Conservation (phyloP, 1,140 invertebrate genomes). For the Drosophila parvula region DNA sequence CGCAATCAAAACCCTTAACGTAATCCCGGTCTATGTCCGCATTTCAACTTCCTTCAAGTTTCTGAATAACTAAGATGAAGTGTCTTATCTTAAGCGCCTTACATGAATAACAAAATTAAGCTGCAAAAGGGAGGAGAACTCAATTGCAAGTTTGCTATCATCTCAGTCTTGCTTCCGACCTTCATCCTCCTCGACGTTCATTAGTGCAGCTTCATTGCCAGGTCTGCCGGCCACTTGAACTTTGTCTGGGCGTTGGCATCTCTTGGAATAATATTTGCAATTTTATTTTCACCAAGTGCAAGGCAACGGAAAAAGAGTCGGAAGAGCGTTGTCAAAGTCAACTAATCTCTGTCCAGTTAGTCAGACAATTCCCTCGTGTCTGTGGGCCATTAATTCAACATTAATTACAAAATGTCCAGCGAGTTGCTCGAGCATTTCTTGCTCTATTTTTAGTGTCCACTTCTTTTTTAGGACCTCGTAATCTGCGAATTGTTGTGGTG, state of each 20-base stretch:
- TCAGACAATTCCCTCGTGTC: slow-evolving; percentile 22
- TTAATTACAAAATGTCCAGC: slow-evolving; percentile 51
- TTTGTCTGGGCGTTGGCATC: slow-evolving; percentile 50
- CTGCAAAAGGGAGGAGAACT: slow-evolving; percentile 3
- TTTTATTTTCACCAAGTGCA: slow-evolving; percentile 26
- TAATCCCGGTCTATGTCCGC: background rate
- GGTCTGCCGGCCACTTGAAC: slow-evolving; percentile 48
- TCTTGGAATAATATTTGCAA: slow-evolving; percentile 42
- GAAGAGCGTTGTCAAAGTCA: slow-evolving; percentile 43
- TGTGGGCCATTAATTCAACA: slow-evolving; percentile 37
- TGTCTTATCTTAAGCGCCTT: slow-evolving; percentile 30
- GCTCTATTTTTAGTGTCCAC: slow-evolving; percentile 35
- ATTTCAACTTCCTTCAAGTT: slow-evolving; percentile 11
- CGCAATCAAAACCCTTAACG: background rate
- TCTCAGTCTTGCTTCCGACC: background rate
- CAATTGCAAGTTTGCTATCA: slow-evolving; percentile 30
- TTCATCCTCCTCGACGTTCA: slow-evolving; percentile 22
- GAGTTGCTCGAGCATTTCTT: slow-evolving; percentile 24
- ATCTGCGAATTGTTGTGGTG: slow-evolving; percentile 35
- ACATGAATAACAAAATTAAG: slow-evolving; percentile 32
- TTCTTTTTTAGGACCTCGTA: slow-evolving; percentile 36
- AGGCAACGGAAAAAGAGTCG: background rate
- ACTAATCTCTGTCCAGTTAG: slow-evolving; percentile 44
- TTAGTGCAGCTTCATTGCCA: slow-evolving; percentile 52
- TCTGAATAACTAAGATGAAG: slow-evolving; percentile 11